Evolutionary conservation across 2,113 vertebrate species (phyloP).

Genomic region (Actenoides lindsayi): DNA sequence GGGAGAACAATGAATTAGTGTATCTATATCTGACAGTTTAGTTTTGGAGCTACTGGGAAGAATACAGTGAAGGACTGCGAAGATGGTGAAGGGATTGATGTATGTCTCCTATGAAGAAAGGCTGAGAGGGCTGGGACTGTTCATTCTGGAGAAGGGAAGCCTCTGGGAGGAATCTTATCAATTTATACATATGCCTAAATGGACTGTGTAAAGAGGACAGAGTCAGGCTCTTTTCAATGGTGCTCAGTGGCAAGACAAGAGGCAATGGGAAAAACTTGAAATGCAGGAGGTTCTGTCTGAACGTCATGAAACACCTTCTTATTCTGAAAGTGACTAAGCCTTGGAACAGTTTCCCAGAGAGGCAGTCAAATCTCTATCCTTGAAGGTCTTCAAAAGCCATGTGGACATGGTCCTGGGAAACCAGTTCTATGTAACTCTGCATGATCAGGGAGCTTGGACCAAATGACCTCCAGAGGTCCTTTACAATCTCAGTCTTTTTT

Average conservation of each 20-base stretch:
- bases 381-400: no score
- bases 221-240: no score
- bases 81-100: not conserved
- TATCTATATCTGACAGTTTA: not conserved
- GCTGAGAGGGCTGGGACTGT: not conserved
- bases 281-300: no score
- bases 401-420: no score
- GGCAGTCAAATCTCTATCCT: no score
- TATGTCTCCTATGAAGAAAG: not conserved
- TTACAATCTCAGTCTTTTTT: not conserved
- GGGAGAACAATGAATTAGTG: not conserved
- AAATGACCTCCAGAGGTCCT: not conserved
- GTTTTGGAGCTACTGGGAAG: not conserved
- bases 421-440: no score
- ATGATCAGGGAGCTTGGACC: not conserved
- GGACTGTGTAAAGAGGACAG: not conserved
- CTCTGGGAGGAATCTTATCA: not conserved
- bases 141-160: not conserved
- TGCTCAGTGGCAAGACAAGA: no score
- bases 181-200: not conserved
- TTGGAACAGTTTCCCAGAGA: no score
- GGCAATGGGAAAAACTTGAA: no score
- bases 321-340: no score
- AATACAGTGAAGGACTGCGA: fast-evolving
- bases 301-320: no score